Percentiles rank a stretch among this genome's conserved stretches.
phyloP scores from a whole-genome alignment of 1,140 invertebrate species.

The Neomicropteryx cornuta region DNA sequence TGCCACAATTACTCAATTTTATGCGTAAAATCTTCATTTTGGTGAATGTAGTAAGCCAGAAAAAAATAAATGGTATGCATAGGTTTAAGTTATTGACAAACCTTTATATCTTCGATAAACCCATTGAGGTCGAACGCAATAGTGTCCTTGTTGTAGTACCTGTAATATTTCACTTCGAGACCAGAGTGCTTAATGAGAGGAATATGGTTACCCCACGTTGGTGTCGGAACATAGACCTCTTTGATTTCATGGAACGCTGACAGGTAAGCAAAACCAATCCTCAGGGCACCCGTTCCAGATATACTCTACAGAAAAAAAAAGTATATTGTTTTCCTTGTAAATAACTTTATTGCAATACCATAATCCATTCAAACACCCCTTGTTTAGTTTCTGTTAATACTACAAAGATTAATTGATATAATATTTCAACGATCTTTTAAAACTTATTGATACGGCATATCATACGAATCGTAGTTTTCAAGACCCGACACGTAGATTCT shows the following conservation, averaged over 20 bases:
- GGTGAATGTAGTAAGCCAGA: conserved; percentile 4
- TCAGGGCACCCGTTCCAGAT: conserved; percentile 94
- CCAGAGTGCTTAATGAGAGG: conserved; percentile 89
- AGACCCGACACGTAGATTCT: too few species aligned
- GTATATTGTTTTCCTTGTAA: too few species aligned
- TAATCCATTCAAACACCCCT: too few species aligned
- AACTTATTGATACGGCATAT: too few species aligned
- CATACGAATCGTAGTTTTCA: too few species aligned
- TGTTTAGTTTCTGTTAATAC: too few species aligned
- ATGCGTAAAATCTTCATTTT: too few species aligned
- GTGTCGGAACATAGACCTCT: conserved; percentile 85
- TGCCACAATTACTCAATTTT: too few species aligned
- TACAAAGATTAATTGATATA: too few species aligned
- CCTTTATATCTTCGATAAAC: conserved; percentile 80
- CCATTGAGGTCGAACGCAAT: conserved; percentile 93
- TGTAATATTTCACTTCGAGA: conserved; percentile 80
- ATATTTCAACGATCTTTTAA: too few species aligned
- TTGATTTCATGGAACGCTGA: conserved; percentile 78
- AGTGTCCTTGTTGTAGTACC: conserved; percentile 92
- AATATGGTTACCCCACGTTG: conserved; percentile 97
- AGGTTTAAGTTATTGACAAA: conserved; percentile 36
- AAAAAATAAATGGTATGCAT: not conserved
- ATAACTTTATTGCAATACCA: too few species aligned
- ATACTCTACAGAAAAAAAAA: conserved; percentile 77
- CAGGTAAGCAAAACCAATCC: conserved; percentile 85